Base-by-base conservation (phyloP, 2,888 invertebrate species). In the Scrobipalpa atriplicella region DNA sequence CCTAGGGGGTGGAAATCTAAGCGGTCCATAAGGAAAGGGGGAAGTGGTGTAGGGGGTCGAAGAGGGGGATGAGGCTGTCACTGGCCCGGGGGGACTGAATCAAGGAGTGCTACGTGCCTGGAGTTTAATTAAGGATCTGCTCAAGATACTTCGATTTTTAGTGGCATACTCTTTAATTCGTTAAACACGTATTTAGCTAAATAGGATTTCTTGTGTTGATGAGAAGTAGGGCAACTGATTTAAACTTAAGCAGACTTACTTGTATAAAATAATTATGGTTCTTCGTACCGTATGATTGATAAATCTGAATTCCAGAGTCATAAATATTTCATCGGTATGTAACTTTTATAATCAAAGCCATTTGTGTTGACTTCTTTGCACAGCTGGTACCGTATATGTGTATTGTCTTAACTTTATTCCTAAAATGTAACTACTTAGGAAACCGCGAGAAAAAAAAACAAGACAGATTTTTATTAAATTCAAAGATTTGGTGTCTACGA, bases 31-130 rank as follows among this genome's bases (percentile, higher is more conserved):
- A 91, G 91, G 88, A 86, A 87, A 79, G 86, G 82, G 84, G 83
- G 80, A 67, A 67, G 72, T 71, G 71, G 58, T 36, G 21, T 47
- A n/a, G 29, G 74, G 68, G 71, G 72, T 71, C 71, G 73, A 77
- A 75, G 77, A 71, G 73, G 69, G 73, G 77, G 78, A n/a, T 74
- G 72, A 72, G 75, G 79, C 80, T 79, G 77, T 79, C 80, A 75
- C 78, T 77, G 73, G 76, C 81, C 82, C 79, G 79, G 80, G 86
- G 90, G 84, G 87, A 87, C 87, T 90, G 92, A 92, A 92, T 92
- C 91, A 92, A 92, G 92, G 91, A 92, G 89, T 84, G 85, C 80
- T 91, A 92, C 92, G 92, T 92, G 92, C 88, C 80, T 79, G 76
- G 92, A 86, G 88, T 92, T 92, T 92, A 92, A 92, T 92, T 92